phyloP scores from a whole-genome alignment of 2,888 invertebrate species.

The Monopis laevigella region DNA sequence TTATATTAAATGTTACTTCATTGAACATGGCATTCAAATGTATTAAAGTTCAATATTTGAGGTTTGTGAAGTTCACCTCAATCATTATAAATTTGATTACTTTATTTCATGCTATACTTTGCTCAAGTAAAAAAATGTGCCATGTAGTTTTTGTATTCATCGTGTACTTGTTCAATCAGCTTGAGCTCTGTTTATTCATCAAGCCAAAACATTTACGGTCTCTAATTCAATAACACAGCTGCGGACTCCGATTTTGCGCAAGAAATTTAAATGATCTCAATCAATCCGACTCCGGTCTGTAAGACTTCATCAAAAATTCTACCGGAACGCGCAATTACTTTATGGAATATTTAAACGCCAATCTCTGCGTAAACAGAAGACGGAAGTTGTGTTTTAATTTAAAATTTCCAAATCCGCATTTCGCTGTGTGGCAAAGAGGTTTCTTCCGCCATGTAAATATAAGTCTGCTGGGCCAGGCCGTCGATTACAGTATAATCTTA shows the following conservation, averaged over 20 bases:
- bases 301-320: slow-evolving; percentile 61
- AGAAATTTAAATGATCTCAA: slow-evolving; percentile 59
- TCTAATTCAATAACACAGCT: slow-evolving; percentile 47
- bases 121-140: too few relatives aligned
- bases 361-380: slow-evolving; percentile 50
- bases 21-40: too few relatives aligned
- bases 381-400: slow-evolving; percentile 46
- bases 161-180: too few relatives aligned
- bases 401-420: slow-evolving; percentile 50
- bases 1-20: too few relatives aligned
- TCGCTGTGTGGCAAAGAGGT: slow-evolving; percentile 43
- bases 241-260: slow-evolving; percentile 45
- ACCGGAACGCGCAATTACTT: slow-evolving; percentile 52
- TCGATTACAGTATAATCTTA: slow-evolving; percentile 59
- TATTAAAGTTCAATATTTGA: too few relatives aligned
- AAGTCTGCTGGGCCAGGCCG: too few relatives aligned
- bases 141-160: too few relatives aligned
- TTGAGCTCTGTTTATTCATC: slow-evolving; percentile 45
- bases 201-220: slow-evolving; percentile 44
- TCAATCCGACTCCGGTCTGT: slow-evolving; percentile 50
- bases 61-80: too few relatives aligned
- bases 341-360: slow-evolving; percentile 56
- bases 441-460: slow-evolving; percentile 54
- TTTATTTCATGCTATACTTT: too few relatives aligned
- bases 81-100: too few relatives aligned